Conservation (phyloP, 2,888 invertebrate species). For the Drosophila demipolita region DNA sequence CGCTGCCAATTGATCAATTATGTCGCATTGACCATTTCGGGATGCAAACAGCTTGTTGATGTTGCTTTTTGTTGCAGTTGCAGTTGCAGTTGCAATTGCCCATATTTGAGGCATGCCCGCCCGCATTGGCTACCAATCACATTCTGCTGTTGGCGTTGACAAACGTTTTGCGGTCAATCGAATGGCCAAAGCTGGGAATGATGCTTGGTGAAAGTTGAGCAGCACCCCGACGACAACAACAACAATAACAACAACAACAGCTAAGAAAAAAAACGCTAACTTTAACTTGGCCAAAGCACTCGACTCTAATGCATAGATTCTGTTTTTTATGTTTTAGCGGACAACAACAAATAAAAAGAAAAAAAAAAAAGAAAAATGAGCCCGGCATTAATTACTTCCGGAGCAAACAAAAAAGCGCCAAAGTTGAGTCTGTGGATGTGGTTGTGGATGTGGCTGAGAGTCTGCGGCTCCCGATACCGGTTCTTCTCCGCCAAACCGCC, state of each 20-base stretch:
- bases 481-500: slow-evolving; percentile 28
- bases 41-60: slow-evolving; percentile 32
- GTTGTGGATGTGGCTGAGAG: slow-evolving; percentile 16
- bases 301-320: slow-evolving; percentile 72
- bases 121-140: slow-evolving; percentile 68
- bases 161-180: slow-evolving; percentile 71
- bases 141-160: slow-evolving; percentile 53
- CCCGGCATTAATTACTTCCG: slow-evolving; percentile 79
- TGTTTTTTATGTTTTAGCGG: slow-evolving; percentile 67
- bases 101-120: slow-evolving; percentile 58
- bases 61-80: slow-evolving; percentile 17
- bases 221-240: not conserved
- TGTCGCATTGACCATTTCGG: slow-evolving; percentile 61
- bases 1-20: slow-evolving; percentile 70
- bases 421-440: slow-evolving; percentile 32
- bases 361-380: slow-evolving; percentile 31
- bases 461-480: slow-evolving; percentile 48
- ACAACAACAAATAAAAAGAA: slow-evolving; percentile 34
- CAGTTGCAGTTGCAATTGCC: slow-evolving; percentile 34
- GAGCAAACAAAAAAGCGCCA: slow-evolving; percentile 58
- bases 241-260: not conserved
- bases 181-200: slow-evolving; percentile 50
- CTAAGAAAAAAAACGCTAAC: slow-evolving; percentile 11
- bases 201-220: slow-evolving; percentile 64
- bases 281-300: slow-evolving; percentile 30